Percentiles rank a stretch among this genome's conserved stretches.
These are phyloP conservation scores for Cotesia congregata DNA, from an alignment of 2,888 invertebrate genomes.

Conservation along the genomic window DNA sequence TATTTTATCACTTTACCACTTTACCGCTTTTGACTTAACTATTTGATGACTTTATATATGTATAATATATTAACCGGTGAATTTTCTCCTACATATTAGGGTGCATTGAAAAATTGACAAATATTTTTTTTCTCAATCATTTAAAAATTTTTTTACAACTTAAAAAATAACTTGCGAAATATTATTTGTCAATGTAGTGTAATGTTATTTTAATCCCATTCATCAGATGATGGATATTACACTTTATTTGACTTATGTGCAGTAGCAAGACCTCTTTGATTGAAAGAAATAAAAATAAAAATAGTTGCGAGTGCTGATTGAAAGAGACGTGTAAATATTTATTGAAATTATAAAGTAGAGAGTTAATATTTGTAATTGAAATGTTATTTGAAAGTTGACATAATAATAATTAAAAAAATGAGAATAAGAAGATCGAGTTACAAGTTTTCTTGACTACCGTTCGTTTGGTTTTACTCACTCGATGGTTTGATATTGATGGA, in stretches of 20 bases:
- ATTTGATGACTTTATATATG: constrained; percentile 6
- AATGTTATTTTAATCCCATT: no score
- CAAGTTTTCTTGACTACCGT: constrained; percentile 20
- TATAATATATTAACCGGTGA: background rate
- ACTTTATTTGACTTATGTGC: background rate
- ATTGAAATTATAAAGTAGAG: no score
- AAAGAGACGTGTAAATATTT: background rate
- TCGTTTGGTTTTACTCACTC: background rate
- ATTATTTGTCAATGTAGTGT: background rate
- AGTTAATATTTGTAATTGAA: background rate
- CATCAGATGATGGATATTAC: no score
- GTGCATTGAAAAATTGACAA: background rate
- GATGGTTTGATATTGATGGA: constrained; percentile 39
- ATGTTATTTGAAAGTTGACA: background rate
- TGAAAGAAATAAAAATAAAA: no score
- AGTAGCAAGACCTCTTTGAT: background rate
- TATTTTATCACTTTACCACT: constrained; percentile 3
- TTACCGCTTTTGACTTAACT: background rate
- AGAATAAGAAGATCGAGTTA: constrained; percentile 17
- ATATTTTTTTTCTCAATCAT: no score
- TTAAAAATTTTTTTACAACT: no score
- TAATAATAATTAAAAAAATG: constrained; percentile 11
- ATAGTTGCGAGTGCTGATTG: background rate
- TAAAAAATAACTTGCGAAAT: background rate
- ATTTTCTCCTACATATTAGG: background rate